These are phyloP conservation scores for Axis porcinus DNA, from an alignment of 2,113 vertebrate species.

Conservation along the genomic window DNA sequence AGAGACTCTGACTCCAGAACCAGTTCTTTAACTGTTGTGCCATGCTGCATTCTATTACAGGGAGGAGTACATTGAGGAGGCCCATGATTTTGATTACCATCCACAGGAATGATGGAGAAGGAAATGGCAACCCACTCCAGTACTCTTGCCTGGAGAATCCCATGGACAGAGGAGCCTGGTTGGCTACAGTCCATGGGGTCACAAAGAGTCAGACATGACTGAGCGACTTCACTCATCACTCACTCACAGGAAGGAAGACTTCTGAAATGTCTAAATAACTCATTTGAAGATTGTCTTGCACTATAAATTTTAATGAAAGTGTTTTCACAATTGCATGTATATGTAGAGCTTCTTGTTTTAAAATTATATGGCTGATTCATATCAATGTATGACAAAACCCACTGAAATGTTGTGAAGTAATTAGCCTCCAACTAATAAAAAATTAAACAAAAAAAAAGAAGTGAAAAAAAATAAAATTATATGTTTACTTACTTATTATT, in stretches of 20 bases:
- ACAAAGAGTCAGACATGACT: neutral
- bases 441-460: too few relatives aligned
- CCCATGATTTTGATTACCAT: neutral
- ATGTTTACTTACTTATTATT: neutral
- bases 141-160: neutral
- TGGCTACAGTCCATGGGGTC: neutral
- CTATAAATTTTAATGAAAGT: neutral
- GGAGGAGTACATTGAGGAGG: neutral
- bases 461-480: too few relatives aligned
- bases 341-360: neutral
- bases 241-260: neutral
- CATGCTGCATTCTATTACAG: neutral
- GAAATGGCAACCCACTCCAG: neutral
- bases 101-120: neutral
- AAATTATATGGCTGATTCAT: neutral
- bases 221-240: neutral
- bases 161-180: neutral
- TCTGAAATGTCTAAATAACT: neutral
- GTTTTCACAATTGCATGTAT: neutral
- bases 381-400: too few relatives aligned
- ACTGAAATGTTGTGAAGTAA: too few relatives aligned
- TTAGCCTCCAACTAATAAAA: too few relatives aligned
- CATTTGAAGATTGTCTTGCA: neutral
- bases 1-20: neutral
- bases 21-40: neutral